A percentile compares a stretch with the other conserved stretches of the same genome.
Evolutionary conservation across 2,888 invertebrate genomes (phyloP).

Genomic region (Drosophila silvestris): DNA sequence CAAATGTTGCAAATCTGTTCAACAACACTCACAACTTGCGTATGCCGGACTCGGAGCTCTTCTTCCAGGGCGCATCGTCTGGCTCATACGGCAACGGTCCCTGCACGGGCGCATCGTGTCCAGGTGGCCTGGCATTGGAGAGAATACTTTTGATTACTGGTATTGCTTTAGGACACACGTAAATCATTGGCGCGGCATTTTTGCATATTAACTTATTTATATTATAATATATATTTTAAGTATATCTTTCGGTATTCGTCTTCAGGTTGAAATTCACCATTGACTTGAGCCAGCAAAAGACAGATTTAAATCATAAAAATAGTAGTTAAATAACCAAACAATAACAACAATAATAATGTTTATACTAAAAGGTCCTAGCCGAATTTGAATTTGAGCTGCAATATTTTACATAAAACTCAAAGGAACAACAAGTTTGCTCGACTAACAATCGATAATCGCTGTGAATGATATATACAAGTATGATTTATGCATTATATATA

Average conservation of each 20-base stretch:
- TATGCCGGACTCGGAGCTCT: conserved; percentile 92
- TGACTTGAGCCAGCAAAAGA: not conserved
- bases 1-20: not conserved
- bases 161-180: not conserved
- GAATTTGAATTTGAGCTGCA: not conserved
- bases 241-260: not conserved
- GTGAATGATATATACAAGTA: not conserved
- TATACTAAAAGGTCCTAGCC: not conserved
- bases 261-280: not conserved
- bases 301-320: not conserved
- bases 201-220: not conserved
- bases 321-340: not conserved
- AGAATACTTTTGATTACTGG: not conserved
- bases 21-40: conserved; percentile 92
- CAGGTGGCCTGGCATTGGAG: conserved; percentile 84
- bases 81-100: conserved; percentile 98
- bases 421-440: not conserved
- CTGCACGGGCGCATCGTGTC: conserved; percentile 96
- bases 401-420: not conserved
- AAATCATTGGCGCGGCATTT: not conserved
- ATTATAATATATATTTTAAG: not conserved
- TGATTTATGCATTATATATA: no score
- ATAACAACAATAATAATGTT: no score
- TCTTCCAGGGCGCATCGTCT: conserved; percentile 98
- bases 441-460: not conserved